Conservation (phyloP, 2,888 invertebrate genomes). For the Dyspetes luteomarginatus region DNA sequence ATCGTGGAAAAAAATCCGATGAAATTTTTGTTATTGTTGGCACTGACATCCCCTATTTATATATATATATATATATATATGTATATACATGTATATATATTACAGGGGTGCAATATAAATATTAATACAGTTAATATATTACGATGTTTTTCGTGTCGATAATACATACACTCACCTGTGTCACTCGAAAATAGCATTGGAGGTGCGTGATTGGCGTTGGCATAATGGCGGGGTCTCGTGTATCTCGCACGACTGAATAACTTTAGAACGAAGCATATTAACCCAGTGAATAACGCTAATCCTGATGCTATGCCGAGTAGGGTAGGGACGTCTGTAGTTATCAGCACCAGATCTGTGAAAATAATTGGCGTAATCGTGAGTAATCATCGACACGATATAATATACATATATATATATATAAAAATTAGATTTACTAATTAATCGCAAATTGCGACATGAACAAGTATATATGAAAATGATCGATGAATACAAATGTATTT, state of each 20-base stretch:
- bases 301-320: slow-evolving; percentile 93
- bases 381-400: slow-evolving; percentile 27
- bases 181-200: slow-evolving; percentile 94
- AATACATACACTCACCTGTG: slow-evolving; percentile 86
- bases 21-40: no score
- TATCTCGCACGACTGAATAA: slow-evolving; percentile 89
- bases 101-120: no score
- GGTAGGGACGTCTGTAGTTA: slow-evolving; percentile 94
- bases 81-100: no score
- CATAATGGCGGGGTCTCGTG: slow-evolving; percentile 89
- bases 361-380: slow-evolving; percentile 25
- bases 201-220: slow-evolving; percentile 92
- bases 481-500: background rate
- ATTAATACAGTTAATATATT: no score
- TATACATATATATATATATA: background rate
- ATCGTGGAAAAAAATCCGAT: no score
- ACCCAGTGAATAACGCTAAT: slow-evolving; percentile 92
- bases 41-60: no score
- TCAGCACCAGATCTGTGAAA: slow-evolving; percentile 89
- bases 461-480: background rate
- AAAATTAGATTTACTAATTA: background rate
- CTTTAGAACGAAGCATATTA: slow-evolving; percentile 95
- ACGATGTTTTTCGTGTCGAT: background rate
- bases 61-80: no score
- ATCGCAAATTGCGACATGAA: no score